These are phyloP conservation scores for Alectura lathami DNA, from an alignment of 2,113 vertebrate genomes.

Conservation along the genomic window DNA sequence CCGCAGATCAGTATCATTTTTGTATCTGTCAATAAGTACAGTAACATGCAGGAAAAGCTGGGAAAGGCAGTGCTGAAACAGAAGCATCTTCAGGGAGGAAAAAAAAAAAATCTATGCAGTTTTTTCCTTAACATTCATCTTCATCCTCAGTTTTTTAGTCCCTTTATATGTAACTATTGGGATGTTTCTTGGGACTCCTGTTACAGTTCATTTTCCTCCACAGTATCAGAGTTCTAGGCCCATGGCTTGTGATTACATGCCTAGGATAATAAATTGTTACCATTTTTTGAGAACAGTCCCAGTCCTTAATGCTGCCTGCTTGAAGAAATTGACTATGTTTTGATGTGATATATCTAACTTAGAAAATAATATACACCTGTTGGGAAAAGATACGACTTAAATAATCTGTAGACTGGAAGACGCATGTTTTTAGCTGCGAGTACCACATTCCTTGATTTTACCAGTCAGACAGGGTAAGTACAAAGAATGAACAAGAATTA, in stretches of 20 bases:
- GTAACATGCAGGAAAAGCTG: not conserved
- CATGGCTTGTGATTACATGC: not conserved
- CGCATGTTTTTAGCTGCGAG: not conserved
- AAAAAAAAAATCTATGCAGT: not conserved
- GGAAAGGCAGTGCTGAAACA: not conserved
- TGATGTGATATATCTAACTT: not conserved
- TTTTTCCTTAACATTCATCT: not conserved
- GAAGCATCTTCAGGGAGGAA: not conserved
- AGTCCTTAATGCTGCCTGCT: not conserved
- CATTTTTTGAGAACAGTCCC: not conserved
- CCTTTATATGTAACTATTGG: not conserved
- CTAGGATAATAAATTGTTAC: not conserved
- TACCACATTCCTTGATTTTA: not conserved
- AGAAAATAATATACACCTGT: not conserved
- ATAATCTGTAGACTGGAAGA: not conserved
- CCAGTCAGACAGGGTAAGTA: not conserved
- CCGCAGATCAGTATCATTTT: not conserved
- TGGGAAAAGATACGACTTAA: not conserved
- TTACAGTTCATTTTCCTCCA: not conserved
- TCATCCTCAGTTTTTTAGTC: not conserved
- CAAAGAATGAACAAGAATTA: not conserved
- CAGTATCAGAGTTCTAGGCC: not conserved
- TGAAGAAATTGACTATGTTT: not conserved
- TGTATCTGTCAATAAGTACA: not conserved
- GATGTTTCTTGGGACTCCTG: not conserved